A percentile compares a stretch with the other conserved stretches of the same genome.
Evolutionary conservation across 2,888 invertebrate genomes (phyloP).

Genomic region (Smittia sp.): DNA sequence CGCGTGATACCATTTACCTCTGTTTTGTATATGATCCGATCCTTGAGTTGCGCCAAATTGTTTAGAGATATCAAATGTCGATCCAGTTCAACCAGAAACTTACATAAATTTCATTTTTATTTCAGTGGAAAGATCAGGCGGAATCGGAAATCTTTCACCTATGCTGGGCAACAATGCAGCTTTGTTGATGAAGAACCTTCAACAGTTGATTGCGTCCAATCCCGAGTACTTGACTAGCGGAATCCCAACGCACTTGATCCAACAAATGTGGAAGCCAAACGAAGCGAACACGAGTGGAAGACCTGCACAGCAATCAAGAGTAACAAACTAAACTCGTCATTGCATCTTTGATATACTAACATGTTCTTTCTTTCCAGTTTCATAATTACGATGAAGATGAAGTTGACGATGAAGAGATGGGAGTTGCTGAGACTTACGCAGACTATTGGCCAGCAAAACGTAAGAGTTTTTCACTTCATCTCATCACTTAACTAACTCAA

Average conservation of each 20-base stretch:
- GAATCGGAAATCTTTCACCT: conserved; percentile 28
- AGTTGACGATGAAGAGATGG: conserved; percentile 93
- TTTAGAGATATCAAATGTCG: neutral
- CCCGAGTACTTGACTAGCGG: conserved; percentile 53
- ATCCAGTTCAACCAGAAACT: no score
- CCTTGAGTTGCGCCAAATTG: conserved; percentile 33
- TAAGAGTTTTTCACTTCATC: conserved; percentile 54
- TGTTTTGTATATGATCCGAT: conserved; percentile 42
- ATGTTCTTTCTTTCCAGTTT: conserved; percentile 1
- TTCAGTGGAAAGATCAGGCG: conserved; percentile 66
- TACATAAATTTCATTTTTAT: conserved; percentile 42
- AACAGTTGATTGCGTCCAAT: conserved; percentile 51
- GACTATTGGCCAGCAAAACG: conserved; percentile 97
- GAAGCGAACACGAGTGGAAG: conserved; percentile 50
- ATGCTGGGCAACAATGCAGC: conserved; percentile 31
- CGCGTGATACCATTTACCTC: conserved; percentile 39
- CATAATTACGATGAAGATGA: conserved; percentile 64
- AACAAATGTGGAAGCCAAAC: conserved; percentile 60
- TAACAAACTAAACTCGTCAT: neutral
- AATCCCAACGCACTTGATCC: conserved; percentile 58
- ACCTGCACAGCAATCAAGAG: neutral
- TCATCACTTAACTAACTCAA: no score
- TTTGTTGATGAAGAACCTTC: conserved; percentile 47
- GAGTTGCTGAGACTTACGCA: conserved; percentile 96
- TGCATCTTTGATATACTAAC: neutral